Conservation (phyloP, 1,140 invertebrate species). For the Cherax quadricarinatus region DNA sequence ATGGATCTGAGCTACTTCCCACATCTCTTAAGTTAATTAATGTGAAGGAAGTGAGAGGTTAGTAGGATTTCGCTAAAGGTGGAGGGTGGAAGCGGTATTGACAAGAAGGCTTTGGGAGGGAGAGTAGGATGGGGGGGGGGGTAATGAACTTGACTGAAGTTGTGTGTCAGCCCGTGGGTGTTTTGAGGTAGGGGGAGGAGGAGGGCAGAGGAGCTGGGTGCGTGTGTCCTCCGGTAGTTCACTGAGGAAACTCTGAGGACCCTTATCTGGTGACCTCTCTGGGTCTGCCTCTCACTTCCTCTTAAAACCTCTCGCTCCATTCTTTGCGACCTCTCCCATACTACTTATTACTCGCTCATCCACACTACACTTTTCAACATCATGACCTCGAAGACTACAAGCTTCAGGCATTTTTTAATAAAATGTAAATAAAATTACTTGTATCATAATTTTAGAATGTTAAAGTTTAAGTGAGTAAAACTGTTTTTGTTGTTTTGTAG, state of each 20-base stretch:
- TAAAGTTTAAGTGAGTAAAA: too few relatives aligned
- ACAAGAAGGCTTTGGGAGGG: not conserved
- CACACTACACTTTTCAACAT: not conserved
- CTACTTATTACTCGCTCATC: not conserved
- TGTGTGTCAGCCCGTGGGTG: too few relatives aligned
- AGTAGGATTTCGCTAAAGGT: not conserved
- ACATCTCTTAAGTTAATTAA: too few relatives aligned
- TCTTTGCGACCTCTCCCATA: not conserved
- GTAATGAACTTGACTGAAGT: not conserved
- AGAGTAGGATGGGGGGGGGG: not conserved
- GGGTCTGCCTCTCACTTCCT: not conserved
- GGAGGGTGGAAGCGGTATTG: not conserved
- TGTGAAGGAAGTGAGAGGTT: too few relatives aligned
- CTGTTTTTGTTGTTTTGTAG: too few relatives aligned
- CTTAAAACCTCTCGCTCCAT: not conserved
- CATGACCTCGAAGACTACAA: not conserved
- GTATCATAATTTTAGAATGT: not conserved
- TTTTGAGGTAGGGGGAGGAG: not conserved
- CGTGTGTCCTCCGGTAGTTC: not conserved
- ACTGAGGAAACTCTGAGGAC: not conserved
- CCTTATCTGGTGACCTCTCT: not conserved
- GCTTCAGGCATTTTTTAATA: not conserved
- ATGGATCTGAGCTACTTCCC: too few relatives aligned
- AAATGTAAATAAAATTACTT: not conserved
- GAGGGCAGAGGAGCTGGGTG: not conserved